These are phyloP conservation scores for Myripristis jacobus DNA, from an alignment of 2,797 vertebrate genomes.

Conservation along the genomic window DNA sequence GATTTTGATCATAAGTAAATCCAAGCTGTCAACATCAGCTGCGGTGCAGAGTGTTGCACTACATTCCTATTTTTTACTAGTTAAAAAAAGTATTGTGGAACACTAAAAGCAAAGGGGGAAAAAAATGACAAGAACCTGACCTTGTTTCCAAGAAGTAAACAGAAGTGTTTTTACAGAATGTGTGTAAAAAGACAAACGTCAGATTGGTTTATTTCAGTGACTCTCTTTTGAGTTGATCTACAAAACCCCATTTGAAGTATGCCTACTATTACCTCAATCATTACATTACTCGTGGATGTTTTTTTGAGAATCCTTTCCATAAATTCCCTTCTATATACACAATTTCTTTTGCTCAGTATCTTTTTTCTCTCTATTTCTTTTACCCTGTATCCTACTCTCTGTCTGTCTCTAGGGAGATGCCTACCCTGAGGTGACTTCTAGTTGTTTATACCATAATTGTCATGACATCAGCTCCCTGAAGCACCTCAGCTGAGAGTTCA, in stretches of 20 bases:
- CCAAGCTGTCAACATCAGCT: background rate
- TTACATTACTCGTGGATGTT: background rate
- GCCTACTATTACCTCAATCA: background rate
- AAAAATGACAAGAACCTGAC: background rate
- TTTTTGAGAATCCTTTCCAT: too few relatives aligned
- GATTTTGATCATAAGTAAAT: background rate
- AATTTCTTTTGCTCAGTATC: too few relatives aligned
- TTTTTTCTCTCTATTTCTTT: too few relatives aligned
- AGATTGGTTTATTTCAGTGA: too few relatives aligned
- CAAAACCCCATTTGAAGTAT: background rate
- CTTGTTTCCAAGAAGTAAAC: background rate
- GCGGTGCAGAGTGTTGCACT: background rate
- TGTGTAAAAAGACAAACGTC: too few relatives aligned
- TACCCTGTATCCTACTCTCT: background rate
- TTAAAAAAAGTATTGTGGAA: too few relatives aligned
- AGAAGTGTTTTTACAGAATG: too few relatives aligned
- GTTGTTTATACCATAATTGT: slow-evolving; percentile 67
- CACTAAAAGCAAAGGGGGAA: background rate
- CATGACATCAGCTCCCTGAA: slow-evolving; percentile 70
- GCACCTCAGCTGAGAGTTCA: slow-evolving; percentile 34
- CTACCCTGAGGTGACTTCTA: slow-evolving; percentile 61
- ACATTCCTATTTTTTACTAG: background rate
- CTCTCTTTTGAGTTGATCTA: background rate
- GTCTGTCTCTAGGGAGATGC: slow-evolving; percentile 45
- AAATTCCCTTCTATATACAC: too few relatives aligned